phyloP scores from a whole-genome alignment of 1,140 invertebrate genomes.

The Danaus plexippus region DNA sequence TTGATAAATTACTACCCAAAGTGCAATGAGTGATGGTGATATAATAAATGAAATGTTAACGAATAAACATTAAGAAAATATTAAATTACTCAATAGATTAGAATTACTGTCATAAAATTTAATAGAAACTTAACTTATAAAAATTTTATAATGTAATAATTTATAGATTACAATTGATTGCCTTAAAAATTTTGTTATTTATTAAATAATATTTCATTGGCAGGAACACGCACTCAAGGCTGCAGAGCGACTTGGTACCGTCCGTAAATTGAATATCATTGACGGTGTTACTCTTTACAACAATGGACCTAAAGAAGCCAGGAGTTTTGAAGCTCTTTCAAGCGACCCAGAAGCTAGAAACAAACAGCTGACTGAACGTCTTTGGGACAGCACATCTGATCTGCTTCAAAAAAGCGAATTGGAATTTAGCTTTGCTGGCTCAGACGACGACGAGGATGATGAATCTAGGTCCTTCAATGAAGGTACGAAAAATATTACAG shows the following conservation, averaged over 20 bases:
- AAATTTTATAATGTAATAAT: no score
- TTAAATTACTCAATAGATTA: no score
- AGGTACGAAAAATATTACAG: constrained; percentile 26
- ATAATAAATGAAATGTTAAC: neutral
- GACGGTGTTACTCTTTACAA: constrained; percentile 55
- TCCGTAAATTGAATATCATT: constrained; percentile 46
- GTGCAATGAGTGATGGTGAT: constrained; percentile 1
- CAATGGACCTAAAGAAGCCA: constrained; percentile 43
- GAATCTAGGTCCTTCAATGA: constrained; percentile 47
- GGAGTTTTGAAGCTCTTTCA: constrained; percentile 44
- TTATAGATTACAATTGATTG: no score
- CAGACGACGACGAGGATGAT: constrained; percentile 38
- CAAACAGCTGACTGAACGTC: constrained; percentile 41
- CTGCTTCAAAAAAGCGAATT: constrained; percentile 48
- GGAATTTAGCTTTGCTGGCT: constrained; percentile 42
- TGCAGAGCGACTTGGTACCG: constrained; percentile 39
- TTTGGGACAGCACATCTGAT: constrained; percentile 46
- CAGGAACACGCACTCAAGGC: constrained; percentile 56
- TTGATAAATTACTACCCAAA: constrained; percentile 3
- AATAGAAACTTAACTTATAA: no score
- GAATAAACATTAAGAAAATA: neutral
- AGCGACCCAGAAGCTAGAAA: constrained; percentile 41
- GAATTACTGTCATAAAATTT: no score
- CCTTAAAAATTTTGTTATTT: no score
- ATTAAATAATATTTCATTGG: constrained; percentile 8